Conservation (phyloP, 2,888 invertebrate genomes). For the Cotesia congregata region DNA sequence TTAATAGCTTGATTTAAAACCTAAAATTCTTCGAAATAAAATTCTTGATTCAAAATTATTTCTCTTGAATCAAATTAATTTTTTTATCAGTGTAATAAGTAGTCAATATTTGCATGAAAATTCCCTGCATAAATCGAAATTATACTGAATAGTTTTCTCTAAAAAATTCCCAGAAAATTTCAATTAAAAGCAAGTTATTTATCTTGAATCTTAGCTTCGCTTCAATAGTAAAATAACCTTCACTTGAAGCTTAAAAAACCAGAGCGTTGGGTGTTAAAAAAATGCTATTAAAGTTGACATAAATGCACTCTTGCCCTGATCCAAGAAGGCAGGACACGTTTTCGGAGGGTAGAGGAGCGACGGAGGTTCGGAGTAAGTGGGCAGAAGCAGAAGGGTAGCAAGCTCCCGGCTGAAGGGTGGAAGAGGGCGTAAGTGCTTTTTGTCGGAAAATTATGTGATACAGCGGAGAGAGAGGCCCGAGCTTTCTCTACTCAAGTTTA, state of each 20-base stretch:
- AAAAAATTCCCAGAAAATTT: too few relatives aligned
- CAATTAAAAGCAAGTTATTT: too few relatives aligned
- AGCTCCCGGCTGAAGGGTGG: constrained; percentile 48
- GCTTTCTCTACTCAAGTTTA: constrained; percentile 48
- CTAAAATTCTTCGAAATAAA: too few relatives aligned
- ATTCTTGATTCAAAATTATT: too few relatives aligned
- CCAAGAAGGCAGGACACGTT: constrained; percentile 58
- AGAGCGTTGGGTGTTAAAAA: constrained; percentile 39
- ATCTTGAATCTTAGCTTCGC: too few relatives aligned
- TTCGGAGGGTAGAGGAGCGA: constrained; percentile 44
- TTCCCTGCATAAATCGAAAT: too few relatives aligned
- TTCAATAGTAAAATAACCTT: neutral
- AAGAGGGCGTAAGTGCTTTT: constrained; percentile 66
- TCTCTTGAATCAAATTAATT: too few relatives aligned
- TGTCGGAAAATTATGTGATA: constrained; percentile 68
- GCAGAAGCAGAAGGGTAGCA: constrained; percentile 42
- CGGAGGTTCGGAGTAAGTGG: constrained; percentile 39
- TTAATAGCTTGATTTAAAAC: too few relatives aligned
- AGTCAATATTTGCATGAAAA: too few relatives aligned
- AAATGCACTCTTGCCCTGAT: constrained; percentile 61
- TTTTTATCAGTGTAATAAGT: too few relatives aligned
- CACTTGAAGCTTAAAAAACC: constrained; percentile 27
- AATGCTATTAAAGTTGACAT: constrained; percentile 58
- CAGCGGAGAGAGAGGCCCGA: constrained; percentile 55
- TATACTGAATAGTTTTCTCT: too few relatives aligned